Evolutionary conservation across 2,113 vertebrate species (phyloP), one percentile per base, ranked within the genome.

Genomic region (Barnardius zonarius): DNA sequence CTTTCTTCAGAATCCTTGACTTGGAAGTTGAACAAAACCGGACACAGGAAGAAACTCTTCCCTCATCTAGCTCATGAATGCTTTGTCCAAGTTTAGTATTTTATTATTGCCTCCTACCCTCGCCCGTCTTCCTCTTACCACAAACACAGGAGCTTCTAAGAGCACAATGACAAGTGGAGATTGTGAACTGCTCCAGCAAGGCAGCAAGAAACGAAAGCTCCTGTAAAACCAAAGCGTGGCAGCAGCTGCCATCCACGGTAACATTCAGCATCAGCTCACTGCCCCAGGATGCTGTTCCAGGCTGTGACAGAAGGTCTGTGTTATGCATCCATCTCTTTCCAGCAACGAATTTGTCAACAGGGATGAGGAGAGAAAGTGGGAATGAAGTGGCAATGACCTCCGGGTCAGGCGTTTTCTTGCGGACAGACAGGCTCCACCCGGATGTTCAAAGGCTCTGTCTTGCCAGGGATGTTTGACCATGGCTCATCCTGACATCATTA

Each of bases 1-100:
- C 41, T 96, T 81, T 91, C 77, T 80, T 86, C 79, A 97, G 96
- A 86, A 70, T 82, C 68, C 35, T 61, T 70, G 35, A 69, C 68
- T 86, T 93, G 80, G 73, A 92, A 83, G 27, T 43, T 75, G 51
- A 92, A 69, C 48, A 78, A 88, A 72, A 78, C 59, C 57, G 85
- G 86, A 66, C 4, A 0, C 22, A 67, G 74, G 90, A 93, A 72
- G 89, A 96, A 51, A 44, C 25, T 67, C 35, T 95, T 96, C 31
- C 39, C 12, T 55, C 72, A 33, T 80, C 68, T 91, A 91, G 59
- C 48, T 92, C 52, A 23, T 41, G 51, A 27, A 37, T 91, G 52
- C 39, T 86, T 93, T n/a, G 8, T 85, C 54, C 78, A 91, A 95
- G 63, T 85, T 85, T 79, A 69, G 20, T 82, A 52, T 85, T 88